phyloP scores from a whole-genome alignment of 1,140 invertebrate species.

The Metopolophium dirhodum region DNA sequence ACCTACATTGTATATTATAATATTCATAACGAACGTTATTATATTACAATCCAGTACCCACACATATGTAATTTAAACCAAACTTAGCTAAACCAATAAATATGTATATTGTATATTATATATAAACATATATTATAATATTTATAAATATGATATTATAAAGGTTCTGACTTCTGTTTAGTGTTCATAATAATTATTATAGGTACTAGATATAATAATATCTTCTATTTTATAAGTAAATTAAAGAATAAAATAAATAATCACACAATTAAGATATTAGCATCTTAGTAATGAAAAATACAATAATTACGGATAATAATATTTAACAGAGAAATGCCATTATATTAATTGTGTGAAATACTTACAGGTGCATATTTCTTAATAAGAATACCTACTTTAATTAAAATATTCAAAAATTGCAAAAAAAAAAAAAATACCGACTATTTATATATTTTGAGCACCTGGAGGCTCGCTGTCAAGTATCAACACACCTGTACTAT shows the following conservation, averaged over 20 bases:
- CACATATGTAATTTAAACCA: background rate
- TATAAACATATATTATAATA: too few species aligned
- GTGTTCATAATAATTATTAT: background rate
- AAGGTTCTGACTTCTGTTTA: background rate
- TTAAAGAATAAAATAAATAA: constrained; percentile 19
- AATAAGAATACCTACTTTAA: background rate
- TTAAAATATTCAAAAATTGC: background rate
- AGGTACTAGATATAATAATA: background rate
- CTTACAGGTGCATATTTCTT: background rate
- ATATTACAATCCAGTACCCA: background rate
- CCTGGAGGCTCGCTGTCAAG: background rate
- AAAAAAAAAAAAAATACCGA: background rate
- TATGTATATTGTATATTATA: too few species aligned
- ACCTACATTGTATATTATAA: background rate
- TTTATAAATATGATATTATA: too few species aligned
- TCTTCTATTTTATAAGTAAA: background rate
- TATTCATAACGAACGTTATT: background rate
- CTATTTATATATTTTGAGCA: background rate
- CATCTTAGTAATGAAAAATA: background rate
- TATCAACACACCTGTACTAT: constrained; percentile 15
- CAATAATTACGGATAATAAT: background rate
- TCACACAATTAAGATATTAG: background rate
- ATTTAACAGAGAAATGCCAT: constrained; percentile 26
- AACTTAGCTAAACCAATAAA: background rate
- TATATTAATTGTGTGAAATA: constrained; percentile 21